phyloP scores from a whole-genome alignment of 2,797 vertebrate genomes.

The Leuciscus waleckii region DNA sequence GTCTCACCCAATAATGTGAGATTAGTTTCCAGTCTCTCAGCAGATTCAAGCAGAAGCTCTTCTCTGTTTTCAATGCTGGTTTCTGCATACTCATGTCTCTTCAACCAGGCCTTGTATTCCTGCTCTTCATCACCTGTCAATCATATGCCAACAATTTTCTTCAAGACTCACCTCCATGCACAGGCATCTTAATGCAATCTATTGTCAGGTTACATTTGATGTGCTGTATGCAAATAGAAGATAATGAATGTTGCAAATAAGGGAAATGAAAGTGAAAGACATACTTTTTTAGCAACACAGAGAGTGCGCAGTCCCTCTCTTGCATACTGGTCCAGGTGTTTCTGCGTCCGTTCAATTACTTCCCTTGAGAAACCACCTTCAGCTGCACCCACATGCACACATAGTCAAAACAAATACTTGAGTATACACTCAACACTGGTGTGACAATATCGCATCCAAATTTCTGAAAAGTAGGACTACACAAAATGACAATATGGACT shows the following conservation, averaged over 20 bases:
- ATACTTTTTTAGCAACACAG: constrained; percentile 92
- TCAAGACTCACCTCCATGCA: not conserved
- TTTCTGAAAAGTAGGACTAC: not conserved
- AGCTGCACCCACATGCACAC: constrained; percentile 46
- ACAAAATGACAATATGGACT: not conserved
- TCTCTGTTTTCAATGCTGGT: constrained; percentile 92
- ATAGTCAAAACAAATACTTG: constrained; percentile 8
- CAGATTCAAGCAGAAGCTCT: constrained; percentile 87
- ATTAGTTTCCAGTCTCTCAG: constrained; percentile 84
- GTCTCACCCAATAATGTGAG: constrained; percentile 89
- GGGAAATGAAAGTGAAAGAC: constrained; percentile 39
- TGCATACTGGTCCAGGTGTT: constrained; percentile 89
- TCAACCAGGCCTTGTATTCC: constrained; percentile 89
- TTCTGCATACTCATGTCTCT: constrained; percentile 86
- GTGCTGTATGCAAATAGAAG: not conserved
- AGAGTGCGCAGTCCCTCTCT: constrained; percentile 91
- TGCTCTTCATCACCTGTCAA: constrained; percentile 79
- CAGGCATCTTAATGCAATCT: not conserved
- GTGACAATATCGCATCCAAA: not conserved
- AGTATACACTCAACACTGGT: not conserved
- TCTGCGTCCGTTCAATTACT: constrained; percentile 84
- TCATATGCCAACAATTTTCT: not conserved
- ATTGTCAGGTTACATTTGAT: not conserved
- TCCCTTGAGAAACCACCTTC: constrained; percentile 39
- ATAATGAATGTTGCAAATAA: constrained; percentile 21